Percentiles rank a stretch among this genome's conserved stretches.
phyloP scores from a whole-genome alignment of 2,797 vertebrate genomes.

The Leptatherina wallacei region DNA sequence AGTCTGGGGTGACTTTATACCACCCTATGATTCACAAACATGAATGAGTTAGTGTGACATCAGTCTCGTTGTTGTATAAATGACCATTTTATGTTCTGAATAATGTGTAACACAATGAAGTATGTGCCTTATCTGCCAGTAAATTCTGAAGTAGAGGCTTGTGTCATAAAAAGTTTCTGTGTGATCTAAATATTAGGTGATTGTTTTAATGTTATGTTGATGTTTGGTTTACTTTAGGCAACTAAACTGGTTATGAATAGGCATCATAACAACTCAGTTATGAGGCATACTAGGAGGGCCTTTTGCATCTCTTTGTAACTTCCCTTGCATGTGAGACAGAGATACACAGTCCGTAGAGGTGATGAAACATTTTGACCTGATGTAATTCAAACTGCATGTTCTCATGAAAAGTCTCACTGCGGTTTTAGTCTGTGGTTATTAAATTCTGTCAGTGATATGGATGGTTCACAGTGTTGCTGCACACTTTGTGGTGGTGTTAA shows the following conservation, averaged over 20 bases:
- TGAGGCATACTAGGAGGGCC: not conserved
- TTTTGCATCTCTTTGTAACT: not conserved
- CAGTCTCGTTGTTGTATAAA: not conserved
- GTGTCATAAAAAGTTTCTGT: not conserved
- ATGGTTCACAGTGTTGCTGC: not conserved
- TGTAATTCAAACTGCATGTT: slow-evolving; percentile 2
- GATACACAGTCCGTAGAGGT: not conserved
- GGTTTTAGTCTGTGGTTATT: not conserved
- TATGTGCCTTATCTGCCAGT: too few relatives aligned
- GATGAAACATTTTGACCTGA: not conserved
- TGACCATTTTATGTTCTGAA: not conserved
- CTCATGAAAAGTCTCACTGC: slow-evolving; percentile 11
- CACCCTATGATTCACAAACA: not conserved
- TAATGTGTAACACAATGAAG: not conserved
- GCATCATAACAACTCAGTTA: not conserved
- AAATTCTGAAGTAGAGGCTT: not conserved
- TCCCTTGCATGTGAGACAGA: not conserved
- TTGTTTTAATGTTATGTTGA: not conserved
- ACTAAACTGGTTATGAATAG: not conserved
- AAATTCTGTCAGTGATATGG: slow-evolving; percentile 3
- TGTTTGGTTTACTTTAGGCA: not conserved
- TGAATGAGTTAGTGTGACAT: not conserved
- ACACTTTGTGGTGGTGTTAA: not conserved
- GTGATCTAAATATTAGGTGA: not conserved
- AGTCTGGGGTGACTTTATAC: not conserved